Conservation (phyloP, 2,888 invertebrate genomes). For the Scaptomyza reducta region DNA sequence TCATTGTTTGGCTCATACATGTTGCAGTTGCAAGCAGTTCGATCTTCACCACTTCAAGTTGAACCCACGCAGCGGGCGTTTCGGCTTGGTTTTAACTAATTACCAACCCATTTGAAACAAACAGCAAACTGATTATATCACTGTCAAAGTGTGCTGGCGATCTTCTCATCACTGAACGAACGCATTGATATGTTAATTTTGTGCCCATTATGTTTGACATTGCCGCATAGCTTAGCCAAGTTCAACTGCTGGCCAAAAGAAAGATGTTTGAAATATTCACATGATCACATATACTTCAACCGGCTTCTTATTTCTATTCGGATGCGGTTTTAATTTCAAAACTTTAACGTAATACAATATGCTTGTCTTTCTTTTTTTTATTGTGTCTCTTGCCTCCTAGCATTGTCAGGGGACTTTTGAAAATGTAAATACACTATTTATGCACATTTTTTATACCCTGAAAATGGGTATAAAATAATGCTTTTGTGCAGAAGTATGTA, state of each 20-base stretch:
- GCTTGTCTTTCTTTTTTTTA: slow-evolving; percentile 11
- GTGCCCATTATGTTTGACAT: slow-evolving; percentile 38
- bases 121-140: slow-evolving; percentile 66
- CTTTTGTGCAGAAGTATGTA: no score
- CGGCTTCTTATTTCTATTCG: slow-evolving; percentile 21
- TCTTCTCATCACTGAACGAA: not conserved
- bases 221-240: slow-evolving; percentile 46
- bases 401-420: slow-evolving; percentile 15
- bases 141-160: slow-evolving; percentile 27
- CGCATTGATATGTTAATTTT: slow-evolving; percentile 68
- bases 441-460: slow-evolving; percentile 50
- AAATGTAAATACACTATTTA: slow-evolving; percentile 51
- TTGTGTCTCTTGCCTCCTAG: not conserved
- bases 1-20: slow-evolving; percentile 1
- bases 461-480: no score
- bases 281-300: slow-evolving; percentile 69
- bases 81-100: slow-evolving; percentile 54
- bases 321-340: slow-evolving; percentile 18
- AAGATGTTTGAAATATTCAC: slow-evolving; percentile 68
- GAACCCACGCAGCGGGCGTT: slow-evolving; percentile 9
- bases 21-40: slow-evolving; percentile 16
- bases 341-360: slow-evolving; percentile 33
- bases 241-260: slow-evolving; percentile 60
- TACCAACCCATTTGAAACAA: slow-evolving; percentile 60
- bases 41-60: slow-evolving; percentile 2